Base-by-base conservation (phyloP, 2,888 invertebrate genomes). In the Callimorpha dominula region DNA sequence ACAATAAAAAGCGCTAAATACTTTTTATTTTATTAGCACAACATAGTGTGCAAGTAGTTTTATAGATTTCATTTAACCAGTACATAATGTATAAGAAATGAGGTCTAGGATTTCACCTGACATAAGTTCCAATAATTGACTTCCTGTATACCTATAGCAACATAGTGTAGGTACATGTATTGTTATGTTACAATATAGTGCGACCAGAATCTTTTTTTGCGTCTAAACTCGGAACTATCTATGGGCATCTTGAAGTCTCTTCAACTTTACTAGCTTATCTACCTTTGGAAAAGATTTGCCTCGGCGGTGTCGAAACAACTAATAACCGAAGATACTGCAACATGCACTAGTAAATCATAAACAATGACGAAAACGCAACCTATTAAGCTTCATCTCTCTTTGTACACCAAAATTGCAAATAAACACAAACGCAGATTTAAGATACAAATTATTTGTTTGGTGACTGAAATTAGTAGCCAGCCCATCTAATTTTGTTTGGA, bases 1-100 rank as follows among this genome's bases (percentile, higher is more conserved):
- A 88, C 85, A 88, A 88, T 88, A 88, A 88, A 72, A 91, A 92
- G 91, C 90, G 83, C 84, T 89, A 88, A 86, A 86, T 85, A 86
- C 77, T 81, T 85, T 80, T 81, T 80, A 77, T 82, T 84, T 79
- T 73, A 75, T 76, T 65, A 73, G 71, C 49, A 70, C 63, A 68
- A 80, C 80, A 73, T 71, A 68, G 77, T 84, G 83, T 83, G 82
- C 83, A 85, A 86, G 80, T 80, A 71, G 49, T 71, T 46, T 40
- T 62, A 77, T 12, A 65, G 75, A 72, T 81, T 50, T 17, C 7
- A 17, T 63, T 63, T 0, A 9, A 63, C 40, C 42, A 31, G 49
- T 50, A 50, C 54, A 31, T 50, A 31, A 66, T 63, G 14, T 40
- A 15, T 12, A 49, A 20, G 49, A 20, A 65, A 14, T 11, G 0